Conservation (phyloP, 2,888 invertebrate species). For the Oegoconia quadripuncta region DNA sequence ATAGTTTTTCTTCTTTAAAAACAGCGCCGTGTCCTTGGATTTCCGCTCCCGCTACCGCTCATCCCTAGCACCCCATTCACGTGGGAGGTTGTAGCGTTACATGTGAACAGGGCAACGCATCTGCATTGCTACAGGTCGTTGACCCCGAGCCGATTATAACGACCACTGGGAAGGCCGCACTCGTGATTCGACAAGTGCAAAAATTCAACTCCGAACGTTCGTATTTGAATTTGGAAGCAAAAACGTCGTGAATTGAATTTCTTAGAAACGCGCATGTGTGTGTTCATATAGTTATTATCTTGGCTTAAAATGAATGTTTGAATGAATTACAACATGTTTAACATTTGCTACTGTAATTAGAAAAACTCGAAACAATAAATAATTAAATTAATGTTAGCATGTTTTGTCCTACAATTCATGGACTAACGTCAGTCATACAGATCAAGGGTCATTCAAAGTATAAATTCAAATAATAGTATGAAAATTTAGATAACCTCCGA, state of each 20-base stretch:
- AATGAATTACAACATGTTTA: no score
- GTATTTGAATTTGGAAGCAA: conserved; percentile 30
- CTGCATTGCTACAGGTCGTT: conserved; percentile 61
- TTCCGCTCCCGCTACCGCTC: conserved; percentile 32
- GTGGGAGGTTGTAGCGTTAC: conserved; percentile 74
- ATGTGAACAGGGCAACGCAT: conserved; percentile 72
- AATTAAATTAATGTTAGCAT: no score
- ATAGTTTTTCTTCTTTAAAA: no score
- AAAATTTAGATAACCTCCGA: no score
- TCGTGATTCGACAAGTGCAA: conserved; percentile 63
- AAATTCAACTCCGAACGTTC: conserved; percentile 13
- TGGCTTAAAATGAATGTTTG: no score
- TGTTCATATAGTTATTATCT: no score
- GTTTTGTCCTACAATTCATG: no score
- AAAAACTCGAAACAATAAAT: no score
- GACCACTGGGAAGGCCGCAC: conserved; percentile 66
- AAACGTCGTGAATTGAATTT: not conserved
- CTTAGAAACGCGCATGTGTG: not conserved
- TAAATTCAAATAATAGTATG: no score
- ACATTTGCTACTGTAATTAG: no score
- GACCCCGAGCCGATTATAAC: conserved; percentile 52
- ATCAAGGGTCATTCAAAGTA: no score
- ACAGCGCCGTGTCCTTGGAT: conserved; percentile 9
- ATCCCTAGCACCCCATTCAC: conserved; percentile 33
- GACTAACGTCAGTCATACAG: no score